A percentile compares a stretch with the other conserved stretches of the same genome.
These are phyloP conservation scores for Eurystomus gularis DNA, from an alignment of 2,113 vertebrate genomes.

Conservation along the genomic window DNA sequence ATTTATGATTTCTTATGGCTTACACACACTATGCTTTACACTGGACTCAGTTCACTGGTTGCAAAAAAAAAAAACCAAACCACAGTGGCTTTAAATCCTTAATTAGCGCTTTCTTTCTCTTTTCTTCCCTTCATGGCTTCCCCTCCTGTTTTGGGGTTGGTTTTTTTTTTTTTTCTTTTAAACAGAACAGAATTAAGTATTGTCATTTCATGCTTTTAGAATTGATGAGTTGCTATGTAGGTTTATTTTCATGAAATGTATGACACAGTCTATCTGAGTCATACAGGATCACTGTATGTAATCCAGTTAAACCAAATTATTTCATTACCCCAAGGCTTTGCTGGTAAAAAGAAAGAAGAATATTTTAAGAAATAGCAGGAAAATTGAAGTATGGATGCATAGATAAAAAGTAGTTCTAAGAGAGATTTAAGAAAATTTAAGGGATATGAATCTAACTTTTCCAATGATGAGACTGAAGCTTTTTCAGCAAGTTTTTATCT, in stretches of 20 bases:
- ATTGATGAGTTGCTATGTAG: not conserved
- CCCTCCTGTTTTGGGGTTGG: not conserved
- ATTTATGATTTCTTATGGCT: not conserved
- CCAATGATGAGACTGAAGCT: not conserved
- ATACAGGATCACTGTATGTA: not conserved
- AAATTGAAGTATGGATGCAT: not conserved
- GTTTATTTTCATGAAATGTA: not conserved
- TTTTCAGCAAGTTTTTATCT: not conserved
- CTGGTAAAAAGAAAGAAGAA: not conserved
- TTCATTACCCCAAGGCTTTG: not conserved
- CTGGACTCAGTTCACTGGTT: not conserved
- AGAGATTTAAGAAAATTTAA: not conserved
- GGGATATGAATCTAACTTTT: not conserved
- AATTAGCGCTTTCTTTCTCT: not conserved
- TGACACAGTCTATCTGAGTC: not conserved
- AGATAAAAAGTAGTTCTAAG: not conserved
- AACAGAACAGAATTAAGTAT: not conserved
- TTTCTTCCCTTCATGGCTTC: not conserved
- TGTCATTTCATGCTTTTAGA: not conserved
- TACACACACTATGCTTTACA: not conserved
- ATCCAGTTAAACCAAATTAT: not conserved
- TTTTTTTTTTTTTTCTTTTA: not conserved
- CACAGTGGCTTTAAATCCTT: constrained; percentile 4
- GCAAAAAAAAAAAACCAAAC: not conserved
- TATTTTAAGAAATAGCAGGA: not conserved